A percentile compares a stretch with the other conserved stretches of the same genome.
These are phyloP conservation scores for Trichoplusia ni DNA, from an alignment of 1,140 invertebrate genomes.

Conservation along the genomic window DNA sequence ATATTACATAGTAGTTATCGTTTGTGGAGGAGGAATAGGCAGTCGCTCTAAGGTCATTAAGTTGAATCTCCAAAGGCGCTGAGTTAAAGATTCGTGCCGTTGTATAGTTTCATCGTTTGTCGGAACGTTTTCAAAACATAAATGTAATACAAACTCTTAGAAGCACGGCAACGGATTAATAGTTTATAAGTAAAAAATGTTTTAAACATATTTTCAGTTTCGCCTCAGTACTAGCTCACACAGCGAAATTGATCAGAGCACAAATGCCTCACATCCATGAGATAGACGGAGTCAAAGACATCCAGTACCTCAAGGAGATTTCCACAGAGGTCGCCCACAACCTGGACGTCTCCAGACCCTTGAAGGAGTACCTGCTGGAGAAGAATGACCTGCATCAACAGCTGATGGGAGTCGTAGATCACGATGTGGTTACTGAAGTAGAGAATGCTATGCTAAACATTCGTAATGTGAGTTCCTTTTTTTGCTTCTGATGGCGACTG, in stretches of 20 bases:
- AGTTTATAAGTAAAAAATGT: background rate
- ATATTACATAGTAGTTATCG: too few relatives aligned
- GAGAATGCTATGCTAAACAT: slow-evolving; percentile 51
- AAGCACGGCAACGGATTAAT: too few relatives aligned
- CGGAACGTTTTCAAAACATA: too few relatives aligned
- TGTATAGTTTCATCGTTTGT: too few relatives aligned
- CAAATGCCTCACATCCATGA: slow-evolving; percentile 65
- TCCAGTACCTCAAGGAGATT: slow-evolving; percentile 54
- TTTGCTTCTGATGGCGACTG: too few relatives aligned
- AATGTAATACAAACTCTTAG: too few relatives aligned
- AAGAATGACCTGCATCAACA: slow-evolving; percentile 33
- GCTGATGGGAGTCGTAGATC: slow-evolving; percentile 37
- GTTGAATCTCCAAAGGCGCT: too few relatives aligned
- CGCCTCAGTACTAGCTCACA: slow-evolving; percentile 50
- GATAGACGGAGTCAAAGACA: slow-evolving; percentile 52
- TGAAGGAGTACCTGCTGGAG: slow-evolving; percentile 51
- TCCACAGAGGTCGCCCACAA: slow-evolving; percentile 53
- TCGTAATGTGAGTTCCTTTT: slow-evolving; percentile 51
- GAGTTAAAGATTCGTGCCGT: too few relatives aligned
- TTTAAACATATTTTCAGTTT: slow-evolving; percentile 47
- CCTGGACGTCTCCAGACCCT: slow-evolving; percentile 44
- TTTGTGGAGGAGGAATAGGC: too few relatives aligned
- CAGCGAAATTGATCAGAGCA: slow-evolving; percentile 50
- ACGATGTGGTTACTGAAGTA: slow-evolving; percentile 45
- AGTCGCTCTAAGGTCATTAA: too few relatives aligned